Conservation (phyloP, 1,140 invertebrate genomes). For the Cryptotermes secundus region DNA sequence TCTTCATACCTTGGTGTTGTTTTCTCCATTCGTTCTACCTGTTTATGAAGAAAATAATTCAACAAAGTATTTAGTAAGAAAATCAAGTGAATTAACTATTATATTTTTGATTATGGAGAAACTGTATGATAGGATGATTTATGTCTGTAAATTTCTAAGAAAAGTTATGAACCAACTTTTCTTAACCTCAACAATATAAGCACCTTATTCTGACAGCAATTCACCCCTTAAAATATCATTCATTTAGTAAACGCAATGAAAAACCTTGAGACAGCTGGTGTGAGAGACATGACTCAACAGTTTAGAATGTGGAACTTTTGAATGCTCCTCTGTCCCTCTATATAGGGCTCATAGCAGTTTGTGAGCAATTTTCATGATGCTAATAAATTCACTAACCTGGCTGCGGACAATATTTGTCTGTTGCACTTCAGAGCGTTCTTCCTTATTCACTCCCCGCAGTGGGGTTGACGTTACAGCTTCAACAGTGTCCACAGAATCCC, state of each 20-base stretch:
- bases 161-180: too few relatives aligned
- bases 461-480: constrained; percentile 39
- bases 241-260: too few relatives aligned
- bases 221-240: too few relatives aligned
- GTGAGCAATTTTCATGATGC: neutral
- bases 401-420: constrained; percentile 42
- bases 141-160: too few relatives aligned
- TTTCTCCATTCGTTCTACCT: constrained; percentile 53
- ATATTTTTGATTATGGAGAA: too few relatives aligned
- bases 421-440: constrained; percentile 42
- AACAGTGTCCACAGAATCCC: constrained; percentile 53
- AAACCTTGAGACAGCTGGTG: too few relatives aligned
- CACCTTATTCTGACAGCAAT: too few relatives aligned
- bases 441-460: constrained; percentile 40
- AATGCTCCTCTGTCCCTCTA: neutral
- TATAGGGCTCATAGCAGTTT: neutral
- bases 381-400: constrained; percentile 39
- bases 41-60: neutral
- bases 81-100: too few relatives aligned
- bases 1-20: constrained; percentile 30
- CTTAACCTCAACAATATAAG: too few relatives aligned
- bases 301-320: neutral
- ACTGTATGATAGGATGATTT: too few relatives aligned
- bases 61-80: too few relatives aligned
- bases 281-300: too few relatives aligned